phyloP scores from a whole-genome alignment of 2,888 invertebrate species.

The Drosophila prostipennis region DNA sequence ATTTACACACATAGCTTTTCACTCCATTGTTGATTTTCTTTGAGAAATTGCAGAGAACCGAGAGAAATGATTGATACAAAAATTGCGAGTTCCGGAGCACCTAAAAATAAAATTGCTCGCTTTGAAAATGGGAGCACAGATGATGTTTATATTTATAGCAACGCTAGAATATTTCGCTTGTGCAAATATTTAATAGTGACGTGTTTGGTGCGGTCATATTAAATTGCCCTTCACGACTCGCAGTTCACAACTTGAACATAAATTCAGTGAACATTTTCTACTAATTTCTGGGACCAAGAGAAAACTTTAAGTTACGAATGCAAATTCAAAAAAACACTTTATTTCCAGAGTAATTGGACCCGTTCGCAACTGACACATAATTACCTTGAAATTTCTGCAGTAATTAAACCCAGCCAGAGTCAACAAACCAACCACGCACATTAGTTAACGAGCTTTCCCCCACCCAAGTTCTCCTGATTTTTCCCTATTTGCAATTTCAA shows the following conservation, averaged over 20 bases:
- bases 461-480: neutral
- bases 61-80: conserved; percentile 22
- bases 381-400: conserved; percentile 1
- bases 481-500: neutral
- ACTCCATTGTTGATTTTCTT: neutral
- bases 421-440: conserved; percentile 3
- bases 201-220: neutral
- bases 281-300: neutral
- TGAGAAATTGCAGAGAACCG: neutral
- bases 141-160: conserved; percentile 17
- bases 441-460: neutral
- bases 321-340: neutral
- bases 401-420: neutral
- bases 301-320: neutral
- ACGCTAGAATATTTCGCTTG: conserved; percentile 9
- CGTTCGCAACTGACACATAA: neutral
- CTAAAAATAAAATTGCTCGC: conserved; percentile 30
- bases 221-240: neutral
- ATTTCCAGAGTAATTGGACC: neutral
- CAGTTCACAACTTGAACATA: neutral
- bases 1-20: neutral
- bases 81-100: conserved; percentile 13
- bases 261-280: neutral
- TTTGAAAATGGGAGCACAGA: conserved; percentile 12
- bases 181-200: conserved; percentile 15